Base-by-base conservation (phyloP, 2,113 vertebrate genomes). In the Perca flavescens region DNA sequence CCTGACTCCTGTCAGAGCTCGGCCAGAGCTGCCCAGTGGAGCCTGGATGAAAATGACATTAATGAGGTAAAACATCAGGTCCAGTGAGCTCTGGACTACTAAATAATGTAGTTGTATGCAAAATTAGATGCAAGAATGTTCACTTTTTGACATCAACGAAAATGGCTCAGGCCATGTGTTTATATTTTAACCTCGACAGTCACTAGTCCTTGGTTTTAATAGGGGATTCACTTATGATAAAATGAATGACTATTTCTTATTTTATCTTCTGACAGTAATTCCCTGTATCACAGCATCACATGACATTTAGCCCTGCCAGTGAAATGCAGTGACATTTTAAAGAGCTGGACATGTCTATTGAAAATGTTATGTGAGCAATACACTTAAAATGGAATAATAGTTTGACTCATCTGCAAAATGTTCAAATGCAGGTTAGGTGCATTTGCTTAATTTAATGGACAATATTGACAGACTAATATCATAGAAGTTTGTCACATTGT, bases 21-120 rank as follows among this genome's bases (percentile, higher is more conserved):
- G 61, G 47, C 43, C 43, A 25, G 16, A n/a, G 72, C 67, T 65
- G 63, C 34, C 58, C 54, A 19, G 3, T 2, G 7, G 56, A 80
- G 70, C 66, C 22, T 10, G 0, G 7, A 49, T 21, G 43, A 61
- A 85, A 53, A 50, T 83, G 21, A 69, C 63, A 52, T 65, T 73
- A 85, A 82, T 79, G 75, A 82, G 47, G 71, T 77, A 43, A 86
- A 83, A 56, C 63, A 80, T 47, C 67, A 25, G 40, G 25, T 60
- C 40, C 70, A 58, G 66, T 75, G 65, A 88, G 64, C 16, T 25
- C 22, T 21, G 40, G 2, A 34, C 13, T n/a, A 28, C 19, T 78
- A 28, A 52, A 69, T 40, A 8, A 50, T 52, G 0, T 36, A 77
- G 49, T 49, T 36, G 14, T 50, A 19, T 61, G 46, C 14, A 36